phyloP scores from a whole-genome alignment of 2,888 invertebrate species.

The Drepana falcataria region DNA sequence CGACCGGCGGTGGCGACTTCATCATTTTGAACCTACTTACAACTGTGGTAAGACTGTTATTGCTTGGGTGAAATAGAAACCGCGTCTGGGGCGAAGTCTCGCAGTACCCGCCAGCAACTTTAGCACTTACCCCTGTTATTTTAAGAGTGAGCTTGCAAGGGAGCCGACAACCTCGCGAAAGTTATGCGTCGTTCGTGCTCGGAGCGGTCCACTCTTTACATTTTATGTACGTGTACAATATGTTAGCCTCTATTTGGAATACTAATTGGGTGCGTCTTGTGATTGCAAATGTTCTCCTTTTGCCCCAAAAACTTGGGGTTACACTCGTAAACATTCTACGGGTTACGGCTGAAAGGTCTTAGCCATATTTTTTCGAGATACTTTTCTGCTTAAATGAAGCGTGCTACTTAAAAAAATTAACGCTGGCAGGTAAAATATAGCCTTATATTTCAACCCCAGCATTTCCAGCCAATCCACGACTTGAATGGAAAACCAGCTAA shows the following conservation, averaged over 20 bases:
- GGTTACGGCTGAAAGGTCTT: constrained; percentile 11
- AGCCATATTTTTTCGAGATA: constrained; percentile 7
- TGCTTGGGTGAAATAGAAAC: constrained; percentile 75
- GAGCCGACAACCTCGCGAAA: constrained; percentile 45
- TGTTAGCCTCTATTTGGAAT: constrained; percentile 75
- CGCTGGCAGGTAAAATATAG: constrained; percentile 4
- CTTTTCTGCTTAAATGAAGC: background rate
- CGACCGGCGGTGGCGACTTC: constrained; percentile 55
- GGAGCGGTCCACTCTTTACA: constrained; percentile 76
- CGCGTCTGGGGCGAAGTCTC: constrained; percentile 60
- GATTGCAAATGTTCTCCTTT: constrained; percentile 56
- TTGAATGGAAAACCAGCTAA: constrained; percentile 75
- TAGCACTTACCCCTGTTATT: constrained; percentile 52
- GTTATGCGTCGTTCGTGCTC: constrained; percentile 74
- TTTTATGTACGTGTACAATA: constrained; percentile 74
- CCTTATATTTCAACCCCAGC: constrained; percentile 10
- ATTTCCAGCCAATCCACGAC: constrained; percentile 39
- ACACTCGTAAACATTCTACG: constrained; percentile 19
- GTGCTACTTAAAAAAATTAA: background rate
- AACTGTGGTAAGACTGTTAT: constrained; percentile 72
- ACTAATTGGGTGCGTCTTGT: constrained; percentile 69
- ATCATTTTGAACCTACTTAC: constrained; percentile 77
- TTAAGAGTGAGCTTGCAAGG: constrained; percentile 61
- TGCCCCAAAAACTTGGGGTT: constrained; percentile 30
- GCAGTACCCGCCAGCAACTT: constrained; percentile 51